Conservation (phyloP, 1,140 invertebrate genomes). For the Hycleus phaleratus region DNA sequence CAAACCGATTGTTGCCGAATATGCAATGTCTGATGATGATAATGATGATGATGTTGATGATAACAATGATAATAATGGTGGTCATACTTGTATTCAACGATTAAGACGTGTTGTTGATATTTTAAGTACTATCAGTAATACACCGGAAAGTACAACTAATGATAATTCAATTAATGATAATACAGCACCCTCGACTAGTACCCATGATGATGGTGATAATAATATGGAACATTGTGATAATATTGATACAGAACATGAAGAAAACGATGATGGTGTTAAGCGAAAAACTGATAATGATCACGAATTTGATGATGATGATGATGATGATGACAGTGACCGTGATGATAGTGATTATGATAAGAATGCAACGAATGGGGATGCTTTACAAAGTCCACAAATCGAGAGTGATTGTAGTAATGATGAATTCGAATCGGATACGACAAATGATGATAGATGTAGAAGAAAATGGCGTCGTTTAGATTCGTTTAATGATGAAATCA, state of each 20-base stretch:
- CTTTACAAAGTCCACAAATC: no score
- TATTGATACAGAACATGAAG: background rate
- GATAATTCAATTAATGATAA: background rate
- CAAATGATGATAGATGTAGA: slow-evolving; percentile 10
- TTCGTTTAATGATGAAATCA: background rate
- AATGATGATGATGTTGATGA: slow-evolving; percentile 2
- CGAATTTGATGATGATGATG: background rate
- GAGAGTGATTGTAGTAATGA: background rate
- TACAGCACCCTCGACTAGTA: background rate
- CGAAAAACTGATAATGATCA: background rate
- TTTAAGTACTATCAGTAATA: no score
- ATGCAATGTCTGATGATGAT: no score
- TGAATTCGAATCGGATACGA: background rate
- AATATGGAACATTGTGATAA: background rate
- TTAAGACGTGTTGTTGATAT: no score
- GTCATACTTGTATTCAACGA: background rate
- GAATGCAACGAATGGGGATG: background rate
- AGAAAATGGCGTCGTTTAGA: slow-evolving; percentile 8
- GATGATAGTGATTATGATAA: background rate
- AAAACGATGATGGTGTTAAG: background rate
- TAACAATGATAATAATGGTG: background rate
- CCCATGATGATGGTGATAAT: background rate
- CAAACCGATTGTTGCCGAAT: no score
- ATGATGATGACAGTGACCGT: background rate
- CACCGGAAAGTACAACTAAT: background rate